phyloP scores from a whole-genome alignment of 2,888 invertebrate species.

The Eupeodes latifasciatus region DNA sequence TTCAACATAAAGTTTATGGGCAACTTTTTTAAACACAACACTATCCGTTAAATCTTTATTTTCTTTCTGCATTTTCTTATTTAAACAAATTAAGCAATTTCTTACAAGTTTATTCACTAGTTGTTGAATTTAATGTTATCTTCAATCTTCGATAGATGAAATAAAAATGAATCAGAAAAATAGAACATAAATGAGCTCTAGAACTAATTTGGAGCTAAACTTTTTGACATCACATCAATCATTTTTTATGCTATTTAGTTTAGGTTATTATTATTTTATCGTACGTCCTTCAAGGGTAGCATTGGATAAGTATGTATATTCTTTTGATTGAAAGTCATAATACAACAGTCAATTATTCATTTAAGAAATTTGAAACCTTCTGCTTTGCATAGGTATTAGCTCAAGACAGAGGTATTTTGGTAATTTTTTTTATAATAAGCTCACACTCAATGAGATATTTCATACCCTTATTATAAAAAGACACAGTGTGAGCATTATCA shows the following conservation, averaged over 20 bases:
- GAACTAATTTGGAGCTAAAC: background rate
- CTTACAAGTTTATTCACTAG: background rate
- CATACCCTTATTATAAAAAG: too few relatives aligned
- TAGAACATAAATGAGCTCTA: background rate
- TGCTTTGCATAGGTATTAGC: too few relatives aligned
- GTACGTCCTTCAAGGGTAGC: too few relatives aligned
- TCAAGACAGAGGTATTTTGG: too few relatives aligned
- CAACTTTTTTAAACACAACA: constrained; percentile 34
- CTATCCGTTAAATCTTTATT: constrained; percentile 12
- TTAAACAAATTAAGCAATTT: background rate
- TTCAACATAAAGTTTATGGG: constrained; percentile 47
- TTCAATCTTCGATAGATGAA: background rate
- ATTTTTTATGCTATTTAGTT: background rate
- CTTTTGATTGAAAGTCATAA: too few relatives aligned
- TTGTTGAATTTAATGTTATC: background rate
- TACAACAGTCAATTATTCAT: too few relatives aligned
- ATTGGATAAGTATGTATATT: too few relatives aligned
- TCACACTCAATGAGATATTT: too few relatives aligned
- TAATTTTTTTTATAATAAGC: too few relatives aligned
- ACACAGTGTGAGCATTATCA: too few relatives aligned
- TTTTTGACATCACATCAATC: background rate
- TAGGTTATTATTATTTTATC: constrained; percentile 40
- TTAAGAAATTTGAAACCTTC: too few relatives aligned
- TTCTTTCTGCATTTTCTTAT: constrained; percentile 24
- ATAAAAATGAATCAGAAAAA: background rate